Evolutionary conservation across 2,797 vertebrate species (phyloP).

Genomic region (Falco columbarius): DNA sequence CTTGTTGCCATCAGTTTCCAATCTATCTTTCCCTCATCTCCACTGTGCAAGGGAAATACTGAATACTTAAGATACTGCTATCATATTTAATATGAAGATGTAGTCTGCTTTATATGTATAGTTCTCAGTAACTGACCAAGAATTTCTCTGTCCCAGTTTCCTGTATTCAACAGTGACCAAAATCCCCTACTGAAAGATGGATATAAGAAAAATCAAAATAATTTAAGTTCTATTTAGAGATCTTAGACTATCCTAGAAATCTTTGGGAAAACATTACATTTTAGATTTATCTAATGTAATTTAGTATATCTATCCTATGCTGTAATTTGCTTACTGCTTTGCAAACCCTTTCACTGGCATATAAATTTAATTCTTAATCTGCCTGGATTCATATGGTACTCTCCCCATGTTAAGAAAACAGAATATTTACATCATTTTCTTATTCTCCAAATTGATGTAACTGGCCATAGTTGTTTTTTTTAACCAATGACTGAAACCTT

Average conservation of each 20-base stretch:
- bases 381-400: not conserved
- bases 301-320: not conserved
- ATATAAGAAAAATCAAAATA: not conserved
- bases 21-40: not conserved
- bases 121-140: not conserved
- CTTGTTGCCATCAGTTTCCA: not conserved
- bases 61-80: not conserved
- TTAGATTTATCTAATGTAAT: not conserved
- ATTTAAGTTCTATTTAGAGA: not conserved
- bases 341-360: not conserved
- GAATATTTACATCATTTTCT: not conserved
- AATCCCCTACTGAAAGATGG: not conserved
- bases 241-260: not conserved
- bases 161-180: not conserved
- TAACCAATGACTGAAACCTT: not conserved
- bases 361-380: not conserved
- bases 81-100: not conserved
- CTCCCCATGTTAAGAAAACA: not conserved
- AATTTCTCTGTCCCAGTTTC: not conserved
- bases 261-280: not conserved
- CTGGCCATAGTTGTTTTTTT: not conserved
- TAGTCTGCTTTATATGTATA: not conserved
- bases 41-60: not conserved
- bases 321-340: not conserved
- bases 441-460: not conserved